Base-by-base conservation (phyloP, 1,140 invertebrate species). In the Caenorhabditis latens region DNA sequence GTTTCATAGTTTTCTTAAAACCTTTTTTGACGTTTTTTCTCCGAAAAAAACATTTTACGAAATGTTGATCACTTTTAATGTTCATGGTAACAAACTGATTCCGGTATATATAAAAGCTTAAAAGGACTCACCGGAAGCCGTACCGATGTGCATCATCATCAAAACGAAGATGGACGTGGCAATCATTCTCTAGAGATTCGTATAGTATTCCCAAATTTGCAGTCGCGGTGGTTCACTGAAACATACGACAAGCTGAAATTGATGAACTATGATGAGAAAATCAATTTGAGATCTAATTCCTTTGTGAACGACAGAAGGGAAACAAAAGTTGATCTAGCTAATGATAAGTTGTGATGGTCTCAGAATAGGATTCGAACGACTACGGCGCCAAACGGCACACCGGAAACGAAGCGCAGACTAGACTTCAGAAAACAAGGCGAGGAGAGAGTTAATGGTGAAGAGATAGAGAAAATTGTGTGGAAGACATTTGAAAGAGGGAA, bases 341-440 rank as follows among this genome's bases (percentile, higher is more conserved):
- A 71, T 24, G n/a, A 63, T 63, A 24, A 24, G 19, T 58, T 1
- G 61, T 63, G 32, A 71, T 32, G 65, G 24, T 71, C 65, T 43
- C 65, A 71, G 24, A 32, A 71, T 53, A 50, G 46, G 71, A 79
- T 79, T 79, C 11, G 71, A 79, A 79, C 71, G 11, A 50, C 8
- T 2, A 79, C 71, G 43, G 53, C 46, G 71, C 65, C 40, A 46
- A 43, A 79, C 71, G 71, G 71, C 71, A 79, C 71, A 79, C 71
- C 71, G 71, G 71, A 79, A 79, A 79, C 46, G 71, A 79, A 79
- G 4, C 71, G 71, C 46, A 79, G 71, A 79, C 71, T 50, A 79
- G 46, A 50, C 71, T 79, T 79, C 71, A 79, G 71, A 79, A 79
- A 79, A 79, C 71, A 79, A 32, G 32, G 32, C 9, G 46, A 48